Percentiles rank a stretch among this genome's conserved stretches.
phyloP scores from a whole-genome alignment of 2,888 invertebrate species.

The Pseudanteris insignis region DNA sequence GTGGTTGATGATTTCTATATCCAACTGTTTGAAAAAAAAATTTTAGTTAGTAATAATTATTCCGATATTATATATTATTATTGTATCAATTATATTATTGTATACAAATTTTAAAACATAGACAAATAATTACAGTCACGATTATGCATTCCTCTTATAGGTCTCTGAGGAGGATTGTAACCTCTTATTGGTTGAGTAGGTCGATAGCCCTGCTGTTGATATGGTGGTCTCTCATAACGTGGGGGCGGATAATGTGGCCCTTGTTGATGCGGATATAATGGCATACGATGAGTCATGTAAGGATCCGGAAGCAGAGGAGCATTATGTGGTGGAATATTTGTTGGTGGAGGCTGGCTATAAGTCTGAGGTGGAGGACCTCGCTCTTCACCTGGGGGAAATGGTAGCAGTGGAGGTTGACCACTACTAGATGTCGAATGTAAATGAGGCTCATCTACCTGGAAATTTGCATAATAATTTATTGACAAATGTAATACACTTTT shows the following conservation, averaged over 20 bases:
- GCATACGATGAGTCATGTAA: slow-evolving; percentile 61
- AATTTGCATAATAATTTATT: too few relatives aligned
- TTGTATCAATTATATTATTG: too few relatives aligned
- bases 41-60: too few relatives aligned
- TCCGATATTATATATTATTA: too few relatives aligned
- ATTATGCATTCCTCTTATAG: slow-evolving; percentile 63
- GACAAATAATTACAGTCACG: slow-evolving; percentile 50
- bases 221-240: slow-evolving; percentile 61
- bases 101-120: too few relatives aligned
- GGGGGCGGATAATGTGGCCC: slow-evolving; percentile 56
- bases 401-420: slow-evolving; percentile 58
- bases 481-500: too few relatives aligned
- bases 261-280: slow-evolving; percentile 62
- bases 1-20: slow-evolving; percentile 68
- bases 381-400: slow-evolving; percentile 64
- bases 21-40: slow-evolving; percentile 40
- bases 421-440: slow-evolving; percentile 54
- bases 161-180: slow-evolving; percentile 62
- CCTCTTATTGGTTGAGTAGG: slow-evolving; percentile 61
- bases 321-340: slow-evolving; percentile 58
- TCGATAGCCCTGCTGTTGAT: slow-evolving; percentile 59
- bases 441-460: slow-evolving; percentile 62
- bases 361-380: slow-evolving; percentile 57
- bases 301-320: slow-evolving; percentile 61
- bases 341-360: slow-evolving; percentile 54